These are phyloP conservation scores for Carassius carassius DNA, from an alignment of 2,113 vertebrate species.

Conservation along the genomic window DNA sequence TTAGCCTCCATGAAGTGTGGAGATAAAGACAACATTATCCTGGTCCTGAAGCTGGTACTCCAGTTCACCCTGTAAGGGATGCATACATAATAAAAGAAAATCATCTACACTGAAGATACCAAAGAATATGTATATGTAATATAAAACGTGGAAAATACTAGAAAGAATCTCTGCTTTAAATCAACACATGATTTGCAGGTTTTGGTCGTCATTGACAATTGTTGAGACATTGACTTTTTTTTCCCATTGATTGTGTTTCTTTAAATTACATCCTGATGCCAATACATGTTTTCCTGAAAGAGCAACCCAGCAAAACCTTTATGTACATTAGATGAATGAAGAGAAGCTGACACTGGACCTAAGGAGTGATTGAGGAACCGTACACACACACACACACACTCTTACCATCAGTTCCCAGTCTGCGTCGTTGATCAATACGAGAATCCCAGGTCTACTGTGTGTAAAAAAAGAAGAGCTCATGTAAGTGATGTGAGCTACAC, in stretches of 20 bases:
- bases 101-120: not conserved
- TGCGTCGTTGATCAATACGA: slow-evolving; percentile 95
- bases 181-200: slow-evolving; percentile 50
- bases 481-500: slow-evolving; percentile 28
- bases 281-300: slow-evolving; percentile 46
- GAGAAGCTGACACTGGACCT: slow-evolving; percentile 10
- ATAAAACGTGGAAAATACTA: slow-evolving; percentile 25
- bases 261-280: slow-evolving; percentile 55
- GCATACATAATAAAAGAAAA: slow-evolving; percentile 1
- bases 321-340: slow-evolving; percentile 24
- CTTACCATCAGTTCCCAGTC: slow-evolving; percentile 99
- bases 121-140: not conserved
- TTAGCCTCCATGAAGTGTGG: slow-evolving; percentile 93
- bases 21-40: slow-evolving; percentile 95
- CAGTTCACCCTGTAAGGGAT: slow-evolving; percentile 84
- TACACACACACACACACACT: slow-evolving; percentile 53
- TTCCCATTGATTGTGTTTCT: slow-evolving; percentile 50
- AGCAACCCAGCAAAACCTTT: slow-evolving; percentile 21
- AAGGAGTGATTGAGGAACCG: slow-evolving; percentile 19
- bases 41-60: slow-evolving; percentile 91
- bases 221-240: slow-evolving; percentile 46
- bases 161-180: slow-evolving; percentile 34
- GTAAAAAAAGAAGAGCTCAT: slow-evolving; percentile 51
- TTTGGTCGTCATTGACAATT: slow-evolving; percentile 47
- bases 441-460: slow-evolving; percentile 92